Evolutionary conservation across 2,113 vertebrate species (phyloP), one percentile per base, ranked within the genome.

Genomic region (Turdus rufiventris): DNA sequence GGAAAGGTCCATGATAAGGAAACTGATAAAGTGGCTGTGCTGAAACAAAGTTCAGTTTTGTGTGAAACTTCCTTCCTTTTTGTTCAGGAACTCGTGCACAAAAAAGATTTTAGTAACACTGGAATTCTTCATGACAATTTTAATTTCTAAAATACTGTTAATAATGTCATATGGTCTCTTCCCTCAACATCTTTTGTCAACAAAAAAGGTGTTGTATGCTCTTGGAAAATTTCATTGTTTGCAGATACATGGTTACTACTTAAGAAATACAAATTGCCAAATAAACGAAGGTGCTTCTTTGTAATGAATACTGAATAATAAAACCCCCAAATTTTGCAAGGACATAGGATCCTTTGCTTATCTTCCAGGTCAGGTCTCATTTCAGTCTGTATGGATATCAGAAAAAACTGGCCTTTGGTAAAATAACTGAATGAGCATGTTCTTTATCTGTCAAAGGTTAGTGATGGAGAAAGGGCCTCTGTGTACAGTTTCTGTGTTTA

Each of bases 401-500:
- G 43, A 45, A 51, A 82, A 85, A 38, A 95, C n/a, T 90, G 82
- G 12, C 70, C 66, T 94, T 75, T 76, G 86, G 84, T 87, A 67
- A 95, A 88, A 68, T 77, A 80, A 48, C 51, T 91, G 65, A 60
- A 73, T 83, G 61, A 94, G 14, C 19, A 3, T 36, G 91, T 94
- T 74, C 91, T 94, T 94, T 74, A 82, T 79, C 86, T 94, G 68
- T 74, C 77, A 93, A 67, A 95, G 78, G 65, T 54, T 88, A 62
- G 81, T 34, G 61, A 34, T 72, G 58, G 74, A 94, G 81, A 87
- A 91, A 72, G 45, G 23, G 65, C 77, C 54, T 83, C 58, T 96
- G 51, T 86, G 82, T 84, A 75, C 70, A 60, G 74, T 88, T 82
- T 73, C 91, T 86, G 65, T 97, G 96, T 97, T 94, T 96, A 93